Evolutionary conservation across 1,140 invertebrate genomes (phyloP), one percentile per base, ranked within the genome.

Genomic region (Hyphantria cunea): DNA sequence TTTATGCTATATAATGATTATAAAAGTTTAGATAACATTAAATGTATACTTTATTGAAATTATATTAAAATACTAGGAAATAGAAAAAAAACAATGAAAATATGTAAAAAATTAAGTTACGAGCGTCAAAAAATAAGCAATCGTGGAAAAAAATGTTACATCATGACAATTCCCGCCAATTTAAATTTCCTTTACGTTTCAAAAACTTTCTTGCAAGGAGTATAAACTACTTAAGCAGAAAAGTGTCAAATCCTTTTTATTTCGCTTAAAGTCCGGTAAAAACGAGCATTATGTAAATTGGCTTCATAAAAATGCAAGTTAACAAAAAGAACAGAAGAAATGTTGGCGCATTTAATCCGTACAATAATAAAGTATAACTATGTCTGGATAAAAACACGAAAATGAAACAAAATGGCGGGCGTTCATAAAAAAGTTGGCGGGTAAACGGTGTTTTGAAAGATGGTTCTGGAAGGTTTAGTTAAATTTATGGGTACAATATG

Each of bases 281-380:
- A 75, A 76, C 70, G 62, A 56, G 39, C 65, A 66, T 72, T 74
- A 80, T 80, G 75, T 70, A 78, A 80, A 78, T 25, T 72, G 59
- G 71, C 49, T 73, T 66, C 68, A 78, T 76, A 76, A 72, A 78
- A 78, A 78, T 78, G 73, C 73, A 74, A 58, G 13, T 49, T 12
- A 37, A 58, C 44, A 48, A 58, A 74, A 76, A 76, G 66, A 75
- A 58, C 72, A 76, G 17, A 25, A 77, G 68, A 75, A 54, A 70
- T 59, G 63, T 64, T 53, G 64, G 45, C 42, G 42, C 39, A 47
- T 66, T 67, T 71, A 67, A 65, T 71, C 70, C 67, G 68, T 67
- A 69, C 55, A 50, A 66, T 79, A 78, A 79, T 77, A 78, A 70
- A 72, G 68, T 70, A 72, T 74, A 72, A 74, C 55, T 70, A 72